Evolutionary conservation across 2,888 invertebrate genomes (phyloP).

Genomic region (Meteorus colon): DNA sequence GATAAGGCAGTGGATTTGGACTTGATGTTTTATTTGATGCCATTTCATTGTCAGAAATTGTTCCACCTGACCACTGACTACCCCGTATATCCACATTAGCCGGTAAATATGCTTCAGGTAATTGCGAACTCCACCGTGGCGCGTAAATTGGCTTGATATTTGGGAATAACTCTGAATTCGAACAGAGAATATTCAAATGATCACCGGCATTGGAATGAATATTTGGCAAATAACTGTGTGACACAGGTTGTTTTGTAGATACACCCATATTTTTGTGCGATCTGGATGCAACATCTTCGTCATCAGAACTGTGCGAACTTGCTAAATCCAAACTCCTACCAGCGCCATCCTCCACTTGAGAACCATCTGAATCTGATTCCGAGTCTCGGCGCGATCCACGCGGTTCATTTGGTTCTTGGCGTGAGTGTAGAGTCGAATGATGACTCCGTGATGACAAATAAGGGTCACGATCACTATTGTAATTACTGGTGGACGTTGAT

Average conservation of each 20-base stretch:
- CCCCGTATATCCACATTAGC: conserved; percentile 67
- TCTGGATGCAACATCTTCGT: conserved; percentile 77
- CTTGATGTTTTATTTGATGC: conserved; percentile 78
- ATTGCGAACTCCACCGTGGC: conserved; percentile 81
- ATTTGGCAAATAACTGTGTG: conserved; percentile 78
- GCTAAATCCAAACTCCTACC: conserved; percentile 92
- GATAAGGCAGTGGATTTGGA: conserved; percentile 84
- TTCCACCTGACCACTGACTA: conserved; percentile 86
- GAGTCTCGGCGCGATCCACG: conserved; percentile 78
- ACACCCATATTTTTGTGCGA: conserved; percentile 69
- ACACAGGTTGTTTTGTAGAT: conserved; percentile 66
- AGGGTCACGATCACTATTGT: conserved; percentile 77
- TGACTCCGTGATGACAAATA: conserved; percentile 68
- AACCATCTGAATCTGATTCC: conserved; percentile 88
- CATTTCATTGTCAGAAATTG: conserved; percentile 84
- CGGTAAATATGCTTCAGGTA: conserved; percentile 79
- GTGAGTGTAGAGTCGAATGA: conserved; percentile 60
- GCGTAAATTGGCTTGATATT: conserved; percentile 80
- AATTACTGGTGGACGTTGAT: conserved; percentile 90
- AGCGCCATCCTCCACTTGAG: conserved; percentile 76
- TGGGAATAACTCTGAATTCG: conserved; percentile 81
- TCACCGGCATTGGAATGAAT: conserved; percentile 69
- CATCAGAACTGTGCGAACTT: conserved; percentile 96
- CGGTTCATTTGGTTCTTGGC: conserved; percentile 64
- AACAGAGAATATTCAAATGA: conserved; percentile 71